phyloP scores from a whole-genome alignment of 2,797 vertebrate genomes.

The Poecilia gillii region DNA sequence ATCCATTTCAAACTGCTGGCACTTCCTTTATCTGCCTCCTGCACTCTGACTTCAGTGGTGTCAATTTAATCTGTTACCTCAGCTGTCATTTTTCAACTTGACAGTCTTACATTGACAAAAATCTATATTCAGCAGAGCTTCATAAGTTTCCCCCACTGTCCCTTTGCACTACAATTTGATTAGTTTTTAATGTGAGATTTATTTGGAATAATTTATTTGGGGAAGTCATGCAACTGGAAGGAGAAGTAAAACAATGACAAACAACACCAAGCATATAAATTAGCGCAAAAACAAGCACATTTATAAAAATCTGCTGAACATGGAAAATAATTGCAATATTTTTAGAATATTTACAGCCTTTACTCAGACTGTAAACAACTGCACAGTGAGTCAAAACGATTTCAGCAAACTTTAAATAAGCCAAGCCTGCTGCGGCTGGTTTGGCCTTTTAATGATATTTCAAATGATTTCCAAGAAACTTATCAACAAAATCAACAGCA shows the following conservation, averaged over 20 bases:
- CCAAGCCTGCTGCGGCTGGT: not conserved
- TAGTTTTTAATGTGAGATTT: not conserved
- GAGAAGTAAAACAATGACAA: not conserved
- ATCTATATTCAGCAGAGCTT: not conserved
- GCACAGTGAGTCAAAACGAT: not conserved
- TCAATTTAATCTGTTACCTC: constrained; percentile 3
- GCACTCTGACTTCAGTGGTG: constrained; percentile 4
- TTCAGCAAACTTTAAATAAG: not conserved
- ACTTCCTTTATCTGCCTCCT: not conserved
- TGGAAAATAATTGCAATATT: not conserved
- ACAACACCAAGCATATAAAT: not conserved
- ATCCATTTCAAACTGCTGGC: constrained; percentile 13
- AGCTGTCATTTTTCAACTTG: not conserved
- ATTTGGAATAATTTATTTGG: not conserved
- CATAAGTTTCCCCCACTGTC: not conserved
- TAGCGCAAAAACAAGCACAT: not conserved
- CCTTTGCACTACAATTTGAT: not conserved
- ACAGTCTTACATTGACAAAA: not conserved
- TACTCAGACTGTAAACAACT: not conserved
- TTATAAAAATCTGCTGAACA: not conserved
- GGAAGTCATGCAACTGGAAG: not conserved
- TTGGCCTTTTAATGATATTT: not conserved
- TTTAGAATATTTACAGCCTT: not conserved
- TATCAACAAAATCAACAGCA: not conserved
- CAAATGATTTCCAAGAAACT: not conserved